Conservation (phyloP, 2,888 invertebrate genomes). For the Parapristionchus giblindavisi region DNA sequence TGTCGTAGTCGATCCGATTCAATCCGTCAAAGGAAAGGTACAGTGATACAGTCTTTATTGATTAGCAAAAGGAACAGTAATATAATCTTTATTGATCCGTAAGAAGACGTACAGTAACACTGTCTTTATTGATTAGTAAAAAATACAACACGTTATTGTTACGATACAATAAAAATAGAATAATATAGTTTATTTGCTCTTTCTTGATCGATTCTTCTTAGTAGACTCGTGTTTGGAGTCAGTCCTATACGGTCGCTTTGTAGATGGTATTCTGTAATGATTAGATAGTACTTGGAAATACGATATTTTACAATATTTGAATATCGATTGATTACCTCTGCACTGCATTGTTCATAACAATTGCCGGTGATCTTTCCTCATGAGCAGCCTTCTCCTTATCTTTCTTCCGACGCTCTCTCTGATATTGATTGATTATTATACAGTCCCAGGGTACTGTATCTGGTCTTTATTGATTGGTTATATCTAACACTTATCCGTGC, state of each 20-base stretch:
- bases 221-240: constrained; percentile 24
- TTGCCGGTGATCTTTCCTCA: constrained; percentile 31
- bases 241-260: constrained; percentile 15
- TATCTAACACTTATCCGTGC: constrained; percentile 7
- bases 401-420: constrained; percentile 29
- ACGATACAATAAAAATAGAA: neutral
- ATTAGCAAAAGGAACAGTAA: neutral
- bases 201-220: neutral
- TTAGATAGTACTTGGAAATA: no score
- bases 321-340: constrained; percentile 14
- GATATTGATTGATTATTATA: neutral
- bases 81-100: neutral
- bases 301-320: neutral
- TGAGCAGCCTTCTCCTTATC: constrained; percentile 29
- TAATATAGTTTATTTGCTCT: neutral
- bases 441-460: neutral
- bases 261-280: constrained; percentile 12
- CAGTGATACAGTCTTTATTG: neutral
- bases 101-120: no score
- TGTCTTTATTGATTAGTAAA: no score
- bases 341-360: constrained; percentile 21
- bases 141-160: neutral
- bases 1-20: constrained; percentile 98
- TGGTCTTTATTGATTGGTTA: neutral
- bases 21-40: constrained; percentile 89